Base-by-base conservation (phyloP, 2,797 vertebrate genomes). In the Poeciliopsis gracilis region DNA sequence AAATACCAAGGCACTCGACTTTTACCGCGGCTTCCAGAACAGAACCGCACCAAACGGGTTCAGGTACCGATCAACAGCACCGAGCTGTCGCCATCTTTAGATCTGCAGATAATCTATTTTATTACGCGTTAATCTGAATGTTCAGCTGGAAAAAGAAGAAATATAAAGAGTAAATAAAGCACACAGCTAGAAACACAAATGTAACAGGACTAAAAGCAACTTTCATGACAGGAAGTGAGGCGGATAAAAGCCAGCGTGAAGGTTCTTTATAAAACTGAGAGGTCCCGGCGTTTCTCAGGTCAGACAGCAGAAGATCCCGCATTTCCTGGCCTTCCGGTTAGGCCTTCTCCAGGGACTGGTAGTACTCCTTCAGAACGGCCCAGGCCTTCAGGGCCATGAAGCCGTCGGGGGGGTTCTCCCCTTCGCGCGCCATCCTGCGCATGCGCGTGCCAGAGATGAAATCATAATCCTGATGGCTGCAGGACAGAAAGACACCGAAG, bases 371-470 rank as follows among this genome's bases (percentile, higher is more conserved):
- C 77, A 99, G 95, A 86, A 99, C 97, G 11, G 92, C 93, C 98
- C 98, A 99, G 47, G 98, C 98, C 89, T 97, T 97, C 25, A 95
- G 96, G 1, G 97, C 97, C 98, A 99, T 99, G 95, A 99, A 99
- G 79, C 98, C 98, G 71, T 98, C 97, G 0, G 98, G 98, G 0
- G 98, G 98, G 85, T 98, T 97, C 88, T 97, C 96, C 61, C 97
- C 97, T 84, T 99, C 97, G 0, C 97, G 97, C 77, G 98, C 98
- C 95, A 99, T 96, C 92, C 93, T 98, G 72, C 98, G 97, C 98
- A 99, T 99, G 72, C 98, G 97, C 30, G 98, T 99, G 90, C 98
- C 98, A 4, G 98, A 99, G 95, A 99, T 99, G 92, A 99, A 99
- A 63, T 99, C 97, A 77, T 96, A 99, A 92, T 99, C 98, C 95